phyloP scores from a whole-genome alignment of 2,113 vertebrate species.

The Cepphus grylle region DNA sequence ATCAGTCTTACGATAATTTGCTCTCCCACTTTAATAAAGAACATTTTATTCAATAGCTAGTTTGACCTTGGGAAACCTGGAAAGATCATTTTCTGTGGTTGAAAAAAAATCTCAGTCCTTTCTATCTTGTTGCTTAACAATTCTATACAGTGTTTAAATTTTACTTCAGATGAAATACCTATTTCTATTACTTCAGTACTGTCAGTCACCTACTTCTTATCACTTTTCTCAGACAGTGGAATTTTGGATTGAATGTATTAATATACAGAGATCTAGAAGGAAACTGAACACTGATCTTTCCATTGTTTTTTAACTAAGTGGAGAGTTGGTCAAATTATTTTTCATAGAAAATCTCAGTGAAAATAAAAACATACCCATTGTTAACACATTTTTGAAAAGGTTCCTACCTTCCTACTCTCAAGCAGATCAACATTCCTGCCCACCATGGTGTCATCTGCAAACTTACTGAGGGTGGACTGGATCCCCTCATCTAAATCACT shows the following conservation, averaged over 20 bases:
- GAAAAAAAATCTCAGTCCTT: not conserved
- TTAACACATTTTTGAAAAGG: not conserved
- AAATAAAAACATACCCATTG: not conserved
- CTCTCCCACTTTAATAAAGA: not conserved
- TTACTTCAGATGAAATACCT: slow-evolving; percentile 9
- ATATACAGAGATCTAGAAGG: not conserved
- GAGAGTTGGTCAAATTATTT: not conserved
- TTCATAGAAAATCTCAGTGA: not conserved
- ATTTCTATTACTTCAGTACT: not conserved
- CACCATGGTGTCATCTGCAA: too few relatives aligned
- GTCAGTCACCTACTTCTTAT: not conserved
- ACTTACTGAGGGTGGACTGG: too few relatives aligned
- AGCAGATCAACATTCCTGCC: too few relatives aligned
- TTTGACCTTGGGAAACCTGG: not conserved
- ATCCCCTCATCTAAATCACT: too few relatives aligned
- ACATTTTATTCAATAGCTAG: not conserved
- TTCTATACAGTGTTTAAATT: not conserved
- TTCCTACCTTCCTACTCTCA: not conserved
- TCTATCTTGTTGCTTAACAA: slow-evolving; percentile 3
- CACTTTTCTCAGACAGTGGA: not conserved
- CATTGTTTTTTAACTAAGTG: not conserved
- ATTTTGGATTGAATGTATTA: not conserved
- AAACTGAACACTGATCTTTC: not conserved
- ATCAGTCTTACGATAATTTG: not conserved
- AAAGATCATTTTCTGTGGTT: not conserved